These are phyloP conservation scores for Loripinus fragilis DNA, from an alignment of 2,888 invertebrate genomes.

Conservation along the genomic window DNA sequence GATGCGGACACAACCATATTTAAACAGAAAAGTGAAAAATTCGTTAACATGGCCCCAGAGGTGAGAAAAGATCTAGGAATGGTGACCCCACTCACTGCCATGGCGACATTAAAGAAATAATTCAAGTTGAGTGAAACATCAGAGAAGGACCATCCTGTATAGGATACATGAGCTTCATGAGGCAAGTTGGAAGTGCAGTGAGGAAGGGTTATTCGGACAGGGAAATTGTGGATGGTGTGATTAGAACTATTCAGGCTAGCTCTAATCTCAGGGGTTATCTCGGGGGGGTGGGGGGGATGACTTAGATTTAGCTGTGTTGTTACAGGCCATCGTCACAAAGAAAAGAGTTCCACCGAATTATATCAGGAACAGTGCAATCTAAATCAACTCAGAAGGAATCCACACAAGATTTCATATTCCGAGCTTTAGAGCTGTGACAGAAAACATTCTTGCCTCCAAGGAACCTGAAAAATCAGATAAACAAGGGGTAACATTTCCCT, in stretches of 20 bases:
- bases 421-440: conserved; percentile 27
- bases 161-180: conserved; percentile 20
- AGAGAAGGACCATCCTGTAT: not conserved
- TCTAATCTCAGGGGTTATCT: conserved; percentile 33
- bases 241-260: conserved; percentile 20
- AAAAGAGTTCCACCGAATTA: not conserved
- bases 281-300: not conserved
- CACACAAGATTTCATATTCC: conserved; percentile 22
- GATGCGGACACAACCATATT: not conserved
- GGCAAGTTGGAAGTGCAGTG: conserved; percentile 23
- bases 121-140: not conserved
- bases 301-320: not conserved
- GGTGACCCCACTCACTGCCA: not conserved
- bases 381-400: conserved; percentile 5
- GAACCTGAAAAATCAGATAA: not conserved
- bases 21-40: not conserved
- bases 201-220: conserved; percentile 9
- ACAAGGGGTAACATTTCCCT: conserved; percentile 14
- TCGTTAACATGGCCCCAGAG: not conserved
- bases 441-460: conserved; percentile 23
- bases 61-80: not conserved
- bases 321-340: not conserved
- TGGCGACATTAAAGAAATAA: not conserved
- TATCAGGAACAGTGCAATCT: not conserved
- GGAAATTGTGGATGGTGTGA: conserved; percentile 35